Base-by-base conservation (phyloP, 2,888 invertebrate species). In the Cerastis leucographa region DNA sequence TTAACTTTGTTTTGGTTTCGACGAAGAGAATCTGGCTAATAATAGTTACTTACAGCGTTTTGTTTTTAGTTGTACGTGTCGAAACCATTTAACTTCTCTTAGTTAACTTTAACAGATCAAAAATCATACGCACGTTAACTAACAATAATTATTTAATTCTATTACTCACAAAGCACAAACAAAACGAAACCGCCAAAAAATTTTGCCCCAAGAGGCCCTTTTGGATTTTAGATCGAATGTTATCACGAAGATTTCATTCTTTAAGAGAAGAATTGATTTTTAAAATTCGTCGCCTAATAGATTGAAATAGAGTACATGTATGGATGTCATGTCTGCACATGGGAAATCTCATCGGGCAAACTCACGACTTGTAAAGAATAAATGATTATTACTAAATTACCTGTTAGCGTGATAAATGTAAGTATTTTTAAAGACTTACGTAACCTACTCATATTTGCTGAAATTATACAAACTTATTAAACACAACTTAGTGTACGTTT, bases 381-480 rank as follows among this genome's bases (percentile, higher is more conserved):
- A 40, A 40, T 8, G 6, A 49, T 49, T 3, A 51, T 22, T 22
- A 51, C 8, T 9, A 49, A 51, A 51, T 3, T 9, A 22, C 22
- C 51, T 22, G 9, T 22, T 51, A 22, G 9, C 9, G 22, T 51
- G 51, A 22, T 51, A 22, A 11, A 11, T 54, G 22, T 49, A 56
- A 14, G 25, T 25, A 25, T 25, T 56, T 56, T 0, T 7, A 14
- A 56, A 25, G 14, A 56, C 7, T 6, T 25, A 25, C 14, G 6
- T 25, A 56, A n/a, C 25, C 14, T 25, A 5, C 6, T 14, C 25
- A 56, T 29, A 3, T 59, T 29, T 29, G 8, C 17, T 59, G 8
- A 17, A 29, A 17, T 59, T 29, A 59, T 8, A 59, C 59, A 59
- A 75, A 75, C 51, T 17, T 12, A 42, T 40, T 40, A 69, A 64